These are phyloP conservation scores for Tachycineta bicolor DNA, from an alignment of 2,113 vertebrate species.

Conservation along the genomic window DNA sequence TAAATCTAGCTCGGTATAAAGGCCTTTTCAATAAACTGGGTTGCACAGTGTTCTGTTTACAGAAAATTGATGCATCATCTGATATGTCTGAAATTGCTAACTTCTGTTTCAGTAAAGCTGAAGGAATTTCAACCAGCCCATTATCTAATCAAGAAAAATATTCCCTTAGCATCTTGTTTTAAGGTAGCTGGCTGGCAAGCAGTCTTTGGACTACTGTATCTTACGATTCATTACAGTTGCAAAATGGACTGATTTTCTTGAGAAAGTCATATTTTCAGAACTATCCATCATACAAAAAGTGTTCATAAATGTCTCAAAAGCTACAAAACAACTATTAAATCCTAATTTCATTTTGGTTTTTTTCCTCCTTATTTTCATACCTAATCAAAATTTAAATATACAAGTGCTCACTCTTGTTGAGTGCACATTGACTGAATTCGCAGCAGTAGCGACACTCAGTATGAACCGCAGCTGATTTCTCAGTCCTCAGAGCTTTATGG, in stretches of 20 bases:
- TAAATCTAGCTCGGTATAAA: slow-evolving; percentile 78
- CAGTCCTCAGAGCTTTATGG: not conserved
- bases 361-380: not conserved
- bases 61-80: slow-evolving; percentile 82
- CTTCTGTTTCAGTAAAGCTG: slow-evolving; percentile 77
- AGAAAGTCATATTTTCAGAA: slow-evolving; percentile 62
- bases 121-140: slow-evolving; percentile 76
- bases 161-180: slow-evolving; percentile 74
- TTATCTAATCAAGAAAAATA: slow-evolving; percentile 79
- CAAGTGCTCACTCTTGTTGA: not conserved
- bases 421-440: not conserved
- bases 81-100: slow-evolving; percentile 79
- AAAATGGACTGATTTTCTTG: slow-evolving; percentile 65
- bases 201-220: slow-evolving; percentile 57
- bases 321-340: slow-evolving; percentile 27
- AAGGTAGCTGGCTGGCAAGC: slow-evolving; percentile 72
- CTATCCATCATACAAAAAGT: slow-evolving; percentile 62
- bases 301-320: slow-evolving; percentile 14
- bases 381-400: not conserved
- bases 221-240: slow-evolving; percentile 66
- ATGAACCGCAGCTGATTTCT: not conserved
- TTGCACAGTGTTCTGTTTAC: slow-evolving; percentile 78
- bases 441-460: rapidly evolving
- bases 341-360: not conserved
- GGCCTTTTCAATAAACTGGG: slow-evolving; percentile 81